Evolutionary conservation across 2,888 invertebrate species (phyloP), one percentile per base, ranked within the genome.

Genomic region (Suillia variegata): DNA sequence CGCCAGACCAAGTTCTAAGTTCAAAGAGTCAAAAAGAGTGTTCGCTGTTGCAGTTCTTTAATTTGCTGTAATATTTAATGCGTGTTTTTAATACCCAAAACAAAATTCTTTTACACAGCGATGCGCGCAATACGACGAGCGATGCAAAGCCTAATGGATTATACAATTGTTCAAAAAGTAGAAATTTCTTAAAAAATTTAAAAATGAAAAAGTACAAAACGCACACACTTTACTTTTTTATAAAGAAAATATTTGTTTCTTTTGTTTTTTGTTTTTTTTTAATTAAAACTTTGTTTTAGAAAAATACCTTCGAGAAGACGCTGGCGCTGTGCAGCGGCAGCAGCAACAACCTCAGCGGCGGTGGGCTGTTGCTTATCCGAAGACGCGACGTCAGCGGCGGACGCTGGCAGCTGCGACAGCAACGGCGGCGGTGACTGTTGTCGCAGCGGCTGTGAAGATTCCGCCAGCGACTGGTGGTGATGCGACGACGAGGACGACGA

Each of bases 231-330:
- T 52, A n/a, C n/a, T n/a, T n/a, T n/a, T n/a, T n/a, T n/a, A n/a
- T n/a, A n/a, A n/a, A n/a, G 49, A 45, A 53, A 22, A 45, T 15
- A 57, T 13, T 12, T 26, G 15, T 45, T 12, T 54, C 47, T 42
- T 56, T 66, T 64, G 65, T 70, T 67, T 67, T 64, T 59, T 54
- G 64, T 66, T 61, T 65, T 63, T 59, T 62, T 65, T 61, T 63
- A 59, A 33, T 57, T 59, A 58, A 51, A 60, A 54, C 62, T 61
- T 65, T 38, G 59, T 53, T 63, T 52, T 45, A 47, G 56, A 33
- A 73, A 75, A 79, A 80, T 81, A 81, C 81, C 81, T 81, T 81
- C 81, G 76, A 81, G 78, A 73, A 80, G 70, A 67, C 80, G 82
- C 67, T 77, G 78, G 59, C 81, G 81, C 72, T 82, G 81, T 77